Evolutionary conservation across 2,113 vertebrate species (phyloP), one percentile per base, ranked within the genome.

Genomic region (Emberiza fucata): DNA sequence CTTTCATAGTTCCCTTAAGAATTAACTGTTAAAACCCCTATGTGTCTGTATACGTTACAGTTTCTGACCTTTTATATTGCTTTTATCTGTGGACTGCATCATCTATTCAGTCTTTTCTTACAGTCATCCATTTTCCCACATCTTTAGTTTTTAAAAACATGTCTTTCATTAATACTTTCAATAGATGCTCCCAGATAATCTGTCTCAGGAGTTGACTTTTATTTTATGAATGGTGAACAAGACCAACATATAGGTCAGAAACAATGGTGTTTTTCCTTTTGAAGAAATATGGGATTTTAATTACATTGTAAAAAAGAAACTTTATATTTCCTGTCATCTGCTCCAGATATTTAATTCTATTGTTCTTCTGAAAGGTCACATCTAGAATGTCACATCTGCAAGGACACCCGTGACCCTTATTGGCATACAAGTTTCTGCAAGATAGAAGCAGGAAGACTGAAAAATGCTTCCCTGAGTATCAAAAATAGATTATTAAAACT

Each of bases 291-390:
- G 84, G 73, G 42, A 63, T 85, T 90, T 82, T 92, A 85, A 95
- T 90, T 94, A 12, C 31, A 83, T 70, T 86, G 86, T 59, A 40
- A 11, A 50, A 54, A 65, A 91, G 9, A 51, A 94, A 61, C 24
- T 73, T 84, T 63, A 24, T 76, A 93, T 90, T 95, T 97, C 97
- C 96, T 97, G 79, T 94, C 76, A 94, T 87, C 60, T 81, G 63
- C 20, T 90, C 21, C 19, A 86, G 76, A 63, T 63, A 80, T 76
- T 94, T 85, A 40, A 66, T 85, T 87, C 76, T 71, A 94, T 97
- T 97, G 91, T 97, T 96, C 69, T 95, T 90, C 61, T 77, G 57
- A 92, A 95, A 96, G 84, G 86, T 75, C 13, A 53, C 19, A 45
- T 51, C 40, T 76, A 47, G 84, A 92, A 71, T 66, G 69, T 24